phyloP scores from a whole-genome alignment of 2,113 vertebrate species.

The Xyrauchen texanus region DNA sequence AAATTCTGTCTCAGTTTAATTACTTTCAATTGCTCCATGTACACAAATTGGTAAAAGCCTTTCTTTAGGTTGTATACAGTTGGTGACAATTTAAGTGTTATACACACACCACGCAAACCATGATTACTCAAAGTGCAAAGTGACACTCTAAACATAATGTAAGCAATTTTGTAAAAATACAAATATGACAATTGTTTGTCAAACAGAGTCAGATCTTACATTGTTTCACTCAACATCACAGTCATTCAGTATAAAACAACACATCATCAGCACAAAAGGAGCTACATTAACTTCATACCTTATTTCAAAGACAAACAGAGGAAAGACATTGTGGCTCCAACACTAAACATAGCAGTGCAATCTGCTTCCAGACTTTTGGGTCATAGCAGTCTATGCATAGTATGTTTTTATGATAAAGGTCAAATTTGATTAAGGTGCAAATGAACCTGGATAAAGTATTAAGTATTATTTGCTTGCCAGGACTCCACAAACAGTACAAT shows the following conservation, averaged over 20 bases:
- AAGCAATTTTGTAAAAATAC: constrained; percentile 9
- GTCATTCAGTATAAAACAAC: neutral
- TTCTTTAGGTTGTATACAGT: constrained; percentile 20
- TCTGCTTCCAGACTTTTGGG: too few species aligned
- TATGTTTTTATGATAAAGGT: too few species aligned
- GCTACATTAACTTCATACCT: neutral
- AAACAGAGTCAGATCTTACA: neutral
- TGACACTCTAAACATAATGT: constrained; percentile 1
- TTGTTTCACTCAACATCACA: neutral
- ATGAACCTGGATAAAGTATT: neutral
- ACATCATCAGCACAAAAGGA: constrained; percentile 2
- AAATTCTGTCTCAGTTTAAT: neutral
- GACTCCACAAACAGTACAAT: neutral
- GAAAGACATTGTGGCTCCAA: too few species aligned
- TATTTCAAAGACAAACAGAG: too few species aligned
- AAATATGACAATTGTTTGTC: neutral
- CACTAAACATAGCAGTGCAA: too few species aligned
- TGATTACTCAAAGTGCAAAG: constrained; percentile 19
- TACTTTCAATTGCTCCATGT: neutral
- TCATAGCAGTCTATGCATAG: too few species aligned
- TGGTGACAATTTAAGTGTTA: constrained; percentile 10
- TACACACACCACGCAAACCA: constrained; percentile 17
- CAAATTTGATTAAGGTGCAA: neutral
- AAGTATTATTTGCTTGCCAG: neutral
- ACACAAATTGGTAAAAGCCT: constrained; percentile 13